Conservation (phyloP, 2,797 vertebrate species). For the Fistularia tabacaria region DNA sequence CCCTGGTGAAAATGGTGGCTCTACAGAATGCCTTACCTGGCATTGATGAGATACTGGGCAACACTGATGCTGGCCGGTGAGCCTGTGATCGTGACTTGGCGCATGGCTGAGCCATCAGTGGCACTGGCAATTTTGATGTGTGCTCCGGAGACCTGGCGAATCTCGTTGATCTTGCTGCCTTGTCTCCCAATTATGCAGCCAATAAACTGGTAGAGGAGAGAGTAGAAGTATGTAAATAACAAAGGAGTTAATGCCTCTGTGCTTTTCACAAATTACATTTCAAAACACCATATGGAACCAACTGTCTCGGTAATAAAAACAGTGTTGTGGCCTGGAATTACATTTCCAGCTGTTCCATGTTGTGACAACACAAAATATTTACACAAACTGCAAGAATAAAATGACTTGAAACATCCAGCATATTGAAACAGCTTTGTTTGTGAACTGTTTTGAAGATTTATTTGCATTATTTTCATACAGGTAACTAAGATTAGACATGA, state of each 20-base stretch:
- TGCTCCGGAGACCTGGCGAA: conserved; percentile 94
- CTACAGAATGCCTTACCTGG: conserved; percentile 81
- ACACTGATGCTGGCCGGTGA: conserved; percentile 91
- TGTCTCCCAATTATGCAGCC: conserved; percentile 98
- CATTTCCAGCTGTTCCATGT: neutral
- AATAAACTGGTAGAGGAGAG: conserved; percentile 78
- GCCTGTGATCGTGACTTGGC: conserved; percentile 92
- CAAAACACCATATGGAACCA: conserved; percentile 9
- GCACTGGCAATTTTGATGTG: conserved; percentile 96
- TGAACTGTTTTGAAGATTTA: no score
- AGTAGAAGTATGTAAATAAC: conserved; percentile 44
- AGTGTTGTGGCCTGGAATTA: neutral
- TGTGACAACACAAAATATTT: no score
- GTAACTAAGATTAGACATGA: no score
- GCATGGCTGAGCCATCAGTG: conserved; percentile 88
- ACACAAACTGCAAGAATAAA: no score
- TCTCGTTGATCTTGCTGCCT: conserved; percentile 98
- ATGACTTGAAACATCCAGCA: no score
- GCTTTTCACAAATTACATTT: conserved; percentile 31
- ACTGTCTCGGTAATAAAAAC: neutral
- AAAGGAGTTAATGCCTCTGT: conserved; percentile 26
- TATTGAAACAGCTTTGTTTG: no score
- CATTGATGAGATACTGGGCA: conserved; percentile 95
- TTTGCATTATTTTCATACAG: no score
- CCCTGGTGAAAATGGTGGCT: conserved; percentile 22